Conservation (phyloP, 2,888 invertebrate species). For the Myopa tessellatipennis region DNA sequence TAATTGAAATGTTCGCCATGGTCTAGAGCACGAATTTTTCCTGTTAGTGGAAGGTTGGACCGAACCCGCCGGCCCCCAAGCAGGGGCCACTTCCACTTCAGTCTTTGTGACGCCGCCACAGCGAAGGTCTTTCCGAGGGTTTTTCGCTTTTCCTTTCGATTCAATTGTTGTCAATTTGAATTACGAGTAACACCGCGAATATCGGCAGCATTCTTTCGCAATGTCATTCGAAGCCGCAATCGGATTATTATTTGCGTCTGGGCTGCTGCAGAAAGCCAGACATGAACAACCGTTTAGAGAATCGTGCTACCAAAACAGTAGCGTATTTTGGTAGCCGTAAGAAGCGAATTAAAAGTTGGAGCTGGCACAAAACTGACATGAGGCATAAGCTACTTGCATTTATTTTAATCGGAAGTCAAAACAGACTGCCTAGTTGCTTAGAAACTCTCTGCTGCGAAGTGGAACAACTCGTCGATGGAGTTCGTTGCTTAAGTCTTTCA, state of each 20-base stretch:
- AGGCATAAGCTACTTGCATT: too few species aligned
- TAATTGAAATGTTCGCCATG: background rate
- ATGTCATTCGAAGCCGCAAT: slow-evolving; percentile 2
- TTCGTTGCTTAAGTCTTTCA: background rate
- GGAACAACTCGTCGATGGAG: background rate
- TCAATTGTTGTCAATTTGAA: slow-evolving; percentile 4
- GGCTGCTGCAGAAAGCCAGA: background rate
- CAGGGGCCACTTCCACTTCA: too few species aligned
- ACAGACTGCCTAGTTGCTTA: background rate
- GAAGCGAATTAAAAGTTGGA: background rate
- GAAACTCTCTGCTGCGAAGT: background rate
- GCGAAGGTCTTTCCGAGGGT: background rate
- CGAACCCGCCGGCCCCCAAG: background rate
- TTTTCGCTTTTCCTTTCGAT: background rate
- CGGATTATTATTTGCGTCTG: background rate
- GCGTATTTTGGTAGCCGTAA: background rate
- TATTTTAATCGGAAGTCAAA: background rate
- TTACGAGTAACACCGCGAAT: background rate
- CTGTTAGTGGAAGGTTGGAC: background rate
- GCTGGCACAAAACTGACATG: background rate
- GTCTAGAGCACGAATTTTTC: background rate
- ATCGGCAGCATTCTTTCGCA: slow-evolving; percentile 1
- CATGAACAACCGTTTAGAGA: background rate
- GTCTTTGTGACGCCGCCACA: background rate
- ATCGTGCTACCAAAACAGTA: slow-evolving; percentile 16